Conservation (phyloP, 2,113 vertebrate genomes). For the Rutilus rutilus region DNA sequence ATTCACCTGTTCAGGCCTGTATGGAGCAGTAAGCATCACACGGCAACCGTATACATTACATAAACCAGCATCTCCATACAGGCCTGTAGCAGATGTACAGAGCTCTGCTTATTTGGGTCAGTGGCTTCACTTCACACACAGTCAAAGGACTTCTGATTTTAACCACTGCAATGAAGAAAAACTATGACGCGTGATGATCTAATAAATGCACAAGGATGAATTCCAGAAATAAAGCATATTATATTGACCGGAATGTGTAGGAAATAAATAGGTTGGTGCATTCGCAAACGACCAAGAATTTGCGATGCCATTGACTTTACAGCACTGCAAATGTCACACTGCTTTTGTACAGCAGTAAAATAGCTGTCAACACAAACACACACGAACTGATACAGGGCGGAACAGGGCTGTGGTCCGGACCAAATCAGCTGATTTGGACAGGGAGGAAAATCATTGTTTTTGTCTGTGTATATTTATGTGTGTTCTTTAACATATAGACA, state of each 20-base stretch:
- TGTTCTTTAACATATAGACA: not conserved
- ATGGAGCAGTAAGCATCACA: slow-evolving; percentile 1
- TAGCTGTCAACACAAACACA: slow-evolving; percentile 18
- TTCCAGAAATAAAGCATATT: slow-evolving; percentile 5
- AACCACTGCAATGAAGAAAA: slow-evolving; percentile 6
- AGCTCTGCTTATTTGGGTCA: slow-evolving; percentile 49
- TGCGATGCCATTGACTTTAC: not conserved
- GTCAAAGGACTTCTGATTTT: slow-evolving; percentile 4
- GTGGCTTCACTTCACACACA: not conserved
- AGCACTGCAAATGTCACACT: not conserved
- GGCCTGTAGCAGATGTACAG: slow-evolving; percentile 25
- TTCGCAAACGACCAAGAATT: not conserved
- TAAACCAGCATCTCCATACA: slow-evolving; percentile 35
- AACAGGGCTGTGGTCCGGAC: slow-evolving; percentile 45
- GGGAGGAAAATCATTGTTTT: not conserved
- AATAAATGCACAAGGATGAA: not conserved
- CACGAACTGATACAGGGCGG: not conserved
- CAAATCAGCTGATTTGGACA: slow-evolving; percentile 9
- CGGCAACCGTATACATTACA: not conserved
- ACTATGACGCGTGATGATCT: slow-evolving; percentile 15
- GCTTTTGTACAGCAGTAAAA: not conserved
- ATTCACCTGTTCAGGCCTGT: slow-evolving; percentile 19
- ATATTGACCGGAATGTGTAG: not conserved
- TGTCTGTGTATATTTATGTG: not conserved
- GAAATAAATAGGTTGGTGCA: not conserved